A percentile compares a stretch with the other conserved stretches of the same genome.
Evolutionary conservation across 2,888 invertebrate genomes (phyloP).

Genomic region (Dysmachus trigonus): DNA sequence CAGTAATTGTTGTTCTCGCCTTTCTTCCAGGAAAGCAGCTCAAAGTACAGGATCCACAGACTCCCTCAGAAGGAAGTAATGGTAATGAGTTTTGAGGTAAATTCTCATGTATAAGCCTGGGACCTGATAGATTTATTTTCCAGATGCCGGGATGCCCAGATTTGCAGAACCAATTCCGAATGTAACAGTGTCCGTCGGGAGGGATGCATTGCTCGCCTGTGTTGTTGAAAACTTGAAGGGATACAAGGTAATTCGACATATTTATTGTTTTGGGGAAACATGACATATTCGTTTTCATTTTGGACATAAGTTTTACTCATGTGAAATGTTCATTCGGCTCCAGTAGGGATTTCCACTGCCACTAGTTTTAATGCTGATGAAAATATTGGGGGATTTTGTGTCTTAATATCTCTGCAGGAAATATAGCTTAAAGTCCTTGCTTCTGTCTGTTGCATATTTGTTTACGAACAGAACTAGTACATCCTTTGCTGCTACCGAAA

Average conservation of each 20-base stretch:
- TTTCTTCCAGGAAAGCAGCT: conserved; percentile 61
- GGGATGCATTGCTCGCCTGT: conserved; percentile 87
- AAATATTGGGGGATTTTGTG: background rate
- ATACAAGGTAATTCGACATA: conserved; percentile 75
- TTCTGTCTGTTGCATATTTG: background rate
- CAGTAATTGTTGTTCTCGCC: conserved; percentile 37
- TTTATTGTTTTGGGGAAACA: background rate
- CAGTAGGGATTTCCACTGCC: background rate
- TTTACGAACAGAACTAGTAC: background rate
- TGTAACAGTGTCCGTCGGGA: conserved; percentile 87
- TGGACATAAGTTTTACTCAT: background rate
- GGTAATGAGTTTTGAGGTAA: conserved; percentile 49
- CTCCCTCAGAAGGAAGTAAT: conserved; percentile 61
- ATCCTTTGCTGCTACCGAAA: too few relatives aligned
- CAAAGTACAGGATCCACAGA: conserved; percentile 59
- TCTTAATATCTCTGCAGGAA: background rate
- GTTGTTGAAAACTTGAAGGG: conserved; percentile 87
- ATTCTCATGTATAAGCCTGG: background rate
- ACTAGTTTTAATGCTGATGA: background rate
- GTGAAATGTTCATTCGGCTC: background rate
- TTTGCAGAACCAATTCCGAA: conserved; percentile 90
- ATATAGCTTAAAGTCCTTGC: background rate
- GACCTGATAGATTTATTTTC: conserved; percentile 25
- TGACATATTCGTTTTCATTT: background rate
- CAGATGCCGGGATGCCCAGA: conserved; percentile 71